A percentile compares a stretch with the other conserved stretches of the same genome.
These are phyloP conservation scores for Telmatherina bonti DNA, from an alignment of 2,797 vertebrate species.

Conservation along the genomic window DNA sequence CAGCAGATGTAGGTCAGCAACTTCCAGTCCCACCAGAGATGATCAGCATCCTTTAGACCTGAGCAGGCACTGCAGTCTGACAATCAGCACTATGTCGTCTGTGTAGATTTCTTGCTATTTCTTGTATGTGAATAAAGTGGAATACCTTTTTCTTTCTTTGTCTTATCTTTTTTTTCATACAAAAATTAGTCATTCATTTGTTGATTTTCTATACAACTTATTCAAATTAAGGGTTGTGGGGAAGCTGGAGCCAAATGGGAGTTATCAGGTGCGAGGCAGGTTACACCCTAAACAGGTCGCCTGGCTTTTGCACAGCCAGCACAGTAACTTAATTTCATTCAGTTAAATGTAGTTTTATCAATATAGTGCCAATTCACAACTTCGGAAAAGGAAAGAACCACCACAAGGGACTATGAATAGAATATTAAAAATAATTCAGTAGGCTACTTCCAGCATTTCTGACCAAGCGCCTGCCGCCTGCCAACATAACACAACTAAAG, in stretches of 20 bases:
- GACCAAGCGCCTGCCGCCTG: conserved; percentile 12
- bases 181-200: too few relatives aligned
- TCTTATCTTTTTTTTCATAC: too few relatives aligned
- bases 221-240: too few relatives aligned
- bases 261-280: too few relatives aligned
- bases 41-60: conserved; percentile 61
- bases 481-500: conserved; percentile 45
- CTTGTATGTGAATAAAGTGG: background rate
- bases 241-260: too few relatives aligned
- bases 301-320: too few relatives aligned
- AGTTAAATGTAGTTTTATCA: background rate
- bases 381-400: background rate
- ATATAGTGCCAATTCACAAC: background rate
- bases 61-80: conserved; percentile 37
- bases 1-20: conserved; percentile 78
- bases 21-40: conserved; percentile 59
- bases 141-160: too few relatives aligned
- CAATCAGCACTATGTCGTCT: conserved; percentile 31
- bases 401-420: background rate
- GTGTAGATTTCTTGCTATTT: background rate
- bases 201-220: too few relatives aligned
- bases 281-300: too few relatives aligned
- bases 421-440: conserved; percentile 12
- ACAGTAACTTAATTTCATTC: background rate
- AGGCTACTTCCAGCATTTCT: conserved; percentile 22